These are phyloP conservation scores for Drosophila multiciliata DNA, from an alignment of 2,888 invertebrate genomes.

Conservation along the genomic window DNA sequence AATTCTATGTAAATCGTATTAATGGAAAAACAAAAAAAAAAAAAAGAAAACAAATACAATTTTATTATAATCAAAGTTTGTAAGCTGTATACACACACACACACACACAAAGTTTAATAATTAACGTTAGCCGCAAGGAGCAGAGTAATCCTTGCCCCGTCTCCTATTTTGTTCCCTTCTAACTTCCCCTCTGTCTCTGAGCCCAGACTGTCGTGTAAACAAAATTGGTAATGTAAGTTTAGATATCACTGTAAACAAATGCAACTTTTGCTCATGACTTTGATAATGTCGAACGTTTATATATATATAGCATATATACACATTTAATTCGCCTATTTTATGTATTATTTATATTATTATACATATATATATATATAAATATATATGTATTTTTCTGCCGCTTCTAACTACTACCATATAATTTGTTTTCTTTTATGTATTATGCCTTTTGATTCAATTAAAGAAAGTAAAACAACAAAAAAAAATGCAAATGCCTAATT, in stretches of 20 bases:
- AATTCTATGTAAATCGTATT: slow-evolving; percentile 56
- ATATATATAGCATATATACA: slow-evolving; percentile 36
- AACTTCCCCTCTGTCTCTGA: slow-evolving; percentile 23
- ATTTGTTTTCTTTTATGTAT: slow-evolving; percentile 50
- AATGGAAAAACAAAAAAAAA: slow-evolving; percentile 37
- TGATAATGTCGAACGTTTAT: slow-evolving; percentile 53
- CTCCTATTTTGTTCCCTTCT: not conserved
- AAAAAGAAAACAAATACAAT: slow-evolving; percentile 42
- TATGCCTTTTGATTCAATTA: slow-evolving; percentile 52
- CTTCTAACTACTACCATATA: slow-evolving; percentile 48
- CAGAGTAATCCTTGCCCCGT: slow-evolving; percentile 24
- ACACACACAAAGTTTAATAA: slow-evolving; percentile 33
- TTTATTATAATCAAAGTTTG: slow-evolving; percentile 67
- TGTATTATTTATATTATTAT: slow-evolving; percentile 59
- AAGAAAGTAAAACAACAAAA: slow-evolving; percentile 16
- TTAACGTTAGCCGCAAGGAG: slow-evolving; percentile 19
- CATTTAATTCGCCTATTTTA: slow-evolving; percentile 41
- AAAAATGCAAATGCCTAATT: slow-evolving; percentile 56
- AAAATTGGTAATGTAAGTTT: slow-evolving; percentile 67
- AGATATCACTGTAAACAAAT: slow-evolving; percentile 74
- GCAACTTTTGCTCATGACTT: slow-evolving; percentile 75
- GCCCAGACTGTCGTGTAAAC: slow-evolving; percentile 64
- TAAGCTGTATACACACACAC: slow-evolving; percentile 11
- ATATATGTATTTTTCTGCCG: slow-evolving; percentile 51
- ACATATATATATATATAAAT: slow-evolving; percentile 21